phyloP scores from a whole-genome alignment of 2,797 vertebrate species.

The Tenualosa ilisha region DNA sequence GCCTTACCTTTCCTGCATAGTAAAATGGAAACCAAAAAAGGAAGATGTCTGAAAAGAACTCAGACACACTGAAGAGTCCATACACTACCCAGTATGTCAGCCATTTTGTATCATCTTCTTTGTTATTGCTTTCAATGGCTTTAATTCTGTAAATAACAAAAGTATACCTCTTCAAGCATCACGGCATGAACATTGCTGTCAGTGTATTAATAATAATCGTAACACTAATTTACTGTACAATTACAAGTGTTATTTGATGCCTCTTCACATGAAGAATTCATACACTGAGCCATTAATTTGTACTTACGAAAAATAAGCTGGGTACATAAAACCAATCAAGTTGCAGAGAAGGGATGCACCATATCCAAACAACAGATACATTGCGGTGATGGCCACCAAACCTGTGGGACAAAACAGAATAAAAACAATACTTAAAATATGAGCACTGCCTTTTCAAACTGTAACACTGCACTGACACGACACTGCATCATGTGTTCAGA shows the following conservation, averaged over 20 bases:
- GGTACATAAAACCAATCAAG: slow-evolving; percentile 91
- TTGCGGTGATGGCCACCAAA: slow-evolving; percentile 64
- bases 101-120: slow-evolving; percentile 93
- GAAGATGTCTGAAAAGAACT: slow-evolving; percentile 92
- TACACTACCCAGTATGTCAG: slow-evolving; percentile 98
- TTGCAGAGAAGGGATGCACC: slow-evolving; percentile 93
- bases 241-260: background rate
- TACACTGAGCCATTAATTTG: background rate
- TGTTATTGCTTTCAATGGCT: slow-evolving; percentile 88
- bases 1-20: slow-evolving; percentile 86
- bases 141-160: slow-evolving; percentile 78
- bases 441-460: background rate
- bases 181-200: background rate
- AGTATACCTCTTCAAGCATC: background rate
- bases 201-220: background rate
- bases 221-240: background rate
- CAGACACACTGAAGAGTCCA: slow-evolving; percentile 84
- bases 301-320: slow-evolving; percentile 93
- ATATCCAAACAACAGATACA: slow-evolving; percentile 91
- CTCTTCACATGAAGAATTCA: background rate
- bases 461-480: background rate
- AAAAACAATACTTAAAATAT: background rate
- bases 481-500: background rate
- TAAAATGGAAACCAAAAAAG: slow-evolving; percentile 98
- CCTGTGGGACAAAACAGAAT: slow-evolving; percentile 65